These are phyloP conservation scores for Furcifer pardalis DNA, from an alignment of 2,797 vertebrate species.

Conservation along the genomic window DNA sequence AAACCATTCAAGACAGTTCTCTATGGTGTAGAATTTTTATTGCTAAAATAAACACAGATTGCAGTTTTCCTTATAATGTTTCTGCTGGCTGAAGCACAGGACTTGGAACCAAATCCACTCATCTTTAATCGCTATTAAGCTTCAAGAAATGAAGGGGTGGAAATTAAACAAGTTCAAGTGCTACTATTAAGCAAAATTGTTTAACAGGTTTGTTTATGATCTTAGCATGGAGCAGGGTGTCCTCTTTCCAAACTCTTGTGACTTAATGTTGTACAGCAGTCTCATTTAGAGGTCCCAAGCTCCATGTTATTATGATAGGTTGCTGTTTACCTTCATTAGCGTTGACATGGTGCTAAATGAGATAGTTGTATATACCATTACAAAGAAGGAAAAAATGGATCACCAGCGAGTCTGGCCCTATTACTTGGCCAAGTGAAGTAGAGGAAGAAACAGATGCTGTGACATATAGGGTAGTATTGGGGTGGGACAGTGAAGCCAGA, in stretches of 20 bases:
- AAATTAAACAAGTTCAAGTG: slow-evolving; percentile 4
- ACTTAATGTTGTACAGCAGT: not conserved
- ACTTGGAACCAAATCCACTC: slow-evolving; percentile 54
- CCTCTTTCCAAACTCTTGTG: not conserved
- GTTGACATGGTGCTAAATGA: not conserved
- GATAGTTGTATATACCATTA: not conserved
- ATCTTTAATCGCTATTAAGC: slow-evolving; percentile 40
- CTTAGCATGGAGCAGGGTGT: not conserved
- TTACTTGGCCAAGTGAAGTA: not conserved
- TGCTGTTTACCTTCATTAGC: not conserved
- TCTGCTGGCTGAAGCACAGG: slow-evolving; percentile 59
- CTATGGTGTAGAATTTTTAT: slow-evolving; percentile 45
- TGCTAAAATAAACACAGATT: slow-evolving; percentile 68
- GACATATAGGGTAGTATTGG: not conserved
- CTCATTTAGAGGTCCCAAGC: slow-evolving; percentile 8
- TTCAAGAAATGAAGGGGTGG: slow-evolving; percentile 9
- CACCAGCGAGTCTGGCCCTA: not conserved
- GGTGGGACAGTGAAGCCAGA: not conserved
- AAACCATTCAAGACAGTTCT: slow-evolving; percentile 51
- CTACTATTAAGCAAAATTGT: slow-evolving; percentile 55
- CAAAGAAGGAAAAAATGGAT: not conserved
- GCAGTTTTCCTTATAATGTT: slow-evolving; percentile 59
- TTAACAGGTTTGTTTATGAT: slow-evolving; percentile 24
- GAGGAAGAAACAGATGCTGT: not conserved
- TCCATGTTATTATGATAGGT: not conserved